phyloP scores from a whole-genome alignment of 1,140 invertebrate species.

The Achroia grisella region DNA sequence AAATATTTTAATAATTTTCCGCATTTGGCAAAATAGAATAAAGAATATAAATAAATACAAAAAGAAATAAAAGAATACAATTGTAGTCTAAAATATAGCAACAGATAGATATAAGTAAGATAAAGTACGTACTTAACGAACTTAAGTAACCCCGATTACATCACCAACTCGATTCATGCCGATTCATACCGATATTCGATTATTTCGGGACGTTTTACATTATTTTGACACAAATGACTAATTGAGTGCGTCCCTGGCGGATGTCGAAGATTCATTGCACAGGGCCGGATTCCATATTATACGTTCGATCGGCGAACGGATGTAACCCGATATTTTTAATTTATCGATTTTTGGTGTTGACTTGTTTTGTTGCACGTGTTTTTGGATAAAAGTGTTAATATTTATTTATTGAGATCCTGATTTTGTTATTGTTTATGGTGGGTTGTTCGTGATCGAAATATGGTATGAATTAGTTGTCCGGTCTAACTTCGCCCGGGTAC shows the following conservation, averaged over 20 bases:
- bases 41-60: no score
- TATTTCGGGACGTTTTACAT: conserved; percentile 46
- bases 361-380: no score
- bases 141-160: background rate
- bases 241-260: conserved; percentile 48
- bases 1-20: no score
- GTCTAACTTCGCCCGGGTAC: no score
- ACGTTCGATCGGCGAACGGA: conserved; percentile 6
- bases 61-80: background rate
- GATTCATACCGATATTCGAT: conserved; percentile 31
- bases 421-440: no score
- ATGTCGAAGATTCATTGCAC: conserved; percentile 51
- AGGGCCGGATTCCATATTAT: conserved; percentile 31
- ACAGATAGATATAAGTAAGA: background rate
- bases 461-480: no score
- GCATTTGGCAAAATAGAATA: no score
- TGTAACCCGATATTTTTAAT: conserved; percentile 12
- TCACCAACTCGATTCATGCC: conserved; percentile 13
- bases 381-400: background rate
- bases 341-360: background rate
- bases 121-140: background rate
- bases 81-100: background rate
- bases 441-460: no score
- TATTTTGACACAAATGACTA: conserved; percentile 61
- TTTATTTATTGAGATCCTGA: conserved; percentile 1